phyloP scores from a whole-genome alignment of 2,888 invertebrate species.

The Tricholauxania praeusta region DNA sequence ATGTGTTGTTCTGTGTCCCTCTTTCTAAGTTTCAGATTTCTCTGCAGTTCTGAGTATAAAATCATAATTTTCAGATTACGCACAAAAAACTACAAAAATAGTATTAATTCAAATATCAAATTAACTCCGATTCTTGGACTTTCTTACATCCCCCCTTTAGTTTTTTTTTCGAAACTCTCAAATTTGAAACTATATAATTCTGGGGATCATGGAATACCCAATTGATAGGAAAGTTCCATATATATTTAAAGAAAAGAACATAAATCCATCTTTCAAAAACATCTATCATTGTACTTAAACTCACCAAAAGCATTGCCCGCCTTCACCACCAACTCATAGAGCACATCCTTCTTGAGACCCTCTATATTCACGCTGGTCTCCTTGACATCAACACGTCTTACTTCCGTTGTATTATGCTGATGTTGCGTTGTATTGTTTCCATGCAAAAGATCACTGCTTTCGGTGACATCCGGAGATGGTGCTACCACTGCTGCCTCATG shows the following conservation, averaged over 20 bases:
- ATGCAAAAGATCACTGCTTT: conserved; percentile 33
- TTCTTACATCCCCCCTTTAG: no score
- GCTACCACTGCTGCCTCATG: conserved; percentile 72
- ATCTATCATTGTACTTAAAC: conserved; percentile 46
- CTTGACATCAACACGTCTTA: conserved; percentile 79
- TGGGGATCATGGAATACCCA: no score
- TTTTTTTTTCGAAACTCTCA: conserved; percentile 22
- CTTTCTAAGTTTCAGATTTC: no score
- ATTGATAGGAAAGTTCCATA: no score
- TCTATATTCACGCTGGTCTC: conserved; percentile 77
- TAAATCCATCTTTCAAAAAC: background rate
- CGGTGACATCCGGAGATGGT: conserved; percentile 41
- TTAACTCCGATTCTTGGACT: background rate
- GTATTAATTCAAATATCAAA: background rate
- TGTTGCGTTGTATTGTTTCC: conserved; percentile 39
- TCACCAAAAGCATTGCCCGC: conserved; percentile 82
- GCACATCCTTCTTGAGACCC: conserved; percentile 79
- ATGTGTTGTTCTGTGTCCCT: no score
- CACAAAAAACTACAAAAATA: background rate
- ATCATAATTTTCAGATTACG: no score
- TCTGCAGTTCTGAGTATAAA: no score
- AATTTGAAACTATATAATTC: no score
- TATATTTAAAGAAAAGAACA: no score
- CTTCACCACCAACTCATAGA: conserved; percentile 85
- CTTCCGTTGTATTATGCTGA: conserved; percentile 68